A percentile compares a stretch with the other conserved stretches of the same genome.
These are phyloP conservation scores for Ostrea edulis DNA, from an alignment of 1,140 invertebrate genomes.

Conservation along the genomic window DNA sequence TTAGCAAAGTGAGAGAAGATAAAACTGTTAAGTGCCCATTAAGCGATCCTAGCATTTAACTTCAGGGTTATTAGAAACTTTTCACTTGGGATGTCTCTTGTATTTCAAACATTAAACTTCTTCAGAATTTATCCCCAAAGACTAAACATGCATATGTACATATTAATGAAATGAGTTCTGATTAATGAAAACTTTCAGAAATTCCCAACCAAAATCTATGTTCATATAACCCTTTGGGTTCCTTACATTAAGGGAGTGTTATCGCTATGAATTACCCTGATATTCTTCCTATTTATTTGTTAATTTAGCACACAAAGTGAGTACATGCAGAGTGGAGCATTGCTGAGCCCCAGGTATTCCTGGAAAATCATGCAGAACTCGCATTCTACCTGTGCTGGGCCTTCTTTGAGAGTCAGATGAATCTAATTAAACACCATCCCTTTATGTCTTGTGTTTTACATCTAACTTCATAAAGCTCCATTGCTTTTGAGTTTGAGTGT, in stretches of 20 bases:
- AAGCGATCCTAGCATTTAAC: conserved; percentile 34
- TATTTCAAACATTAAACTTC: conserved; percentile 11
- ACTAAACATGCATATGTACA: background rate
- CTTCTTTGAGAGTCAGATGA: conserved; percentile 15
- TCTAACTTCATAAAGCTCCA: conserved; percentile 32
- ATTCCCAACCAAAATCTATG: background rate
- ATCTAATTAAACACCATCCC: conserved; percentile 11
- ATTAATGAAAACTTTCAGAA: background rate
- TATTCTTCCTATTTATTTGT: background rate
- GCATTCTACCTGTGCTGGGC: conserved; percentile 5
- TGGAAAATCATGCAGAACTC: background rate
- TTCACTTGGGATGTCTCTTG: background rate
- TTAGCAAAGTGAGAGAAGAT: conserved; percentile 7
- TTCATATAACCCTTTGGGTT: background rate
- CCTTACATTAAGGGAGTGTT: conserved; percentile 14
- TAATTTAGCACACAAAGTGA: conserved; percentile 31
- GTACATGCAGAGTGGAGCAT: conserved; percentile 29
- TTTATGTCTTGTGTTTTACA: conserved; percentile 29
- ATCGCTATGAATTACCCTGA: conserved; percentile 7
- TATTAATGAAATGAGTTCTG: background rate
- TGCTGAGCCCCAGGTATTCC: conserved; percentile 28
- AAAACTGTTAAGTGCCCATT: conserved; percentile 34
- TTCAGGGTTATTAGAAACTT: conserved; percentile 20
- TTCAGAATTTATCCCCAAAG: conserved; percentile 1
- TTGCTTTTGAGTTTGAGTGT: background rate